These are phyloP conservation scores for Cyprinodon tularosa DNA, from an alignment of 2,113 vertebrate genomes.

Conservation along the genomic window DNA sequence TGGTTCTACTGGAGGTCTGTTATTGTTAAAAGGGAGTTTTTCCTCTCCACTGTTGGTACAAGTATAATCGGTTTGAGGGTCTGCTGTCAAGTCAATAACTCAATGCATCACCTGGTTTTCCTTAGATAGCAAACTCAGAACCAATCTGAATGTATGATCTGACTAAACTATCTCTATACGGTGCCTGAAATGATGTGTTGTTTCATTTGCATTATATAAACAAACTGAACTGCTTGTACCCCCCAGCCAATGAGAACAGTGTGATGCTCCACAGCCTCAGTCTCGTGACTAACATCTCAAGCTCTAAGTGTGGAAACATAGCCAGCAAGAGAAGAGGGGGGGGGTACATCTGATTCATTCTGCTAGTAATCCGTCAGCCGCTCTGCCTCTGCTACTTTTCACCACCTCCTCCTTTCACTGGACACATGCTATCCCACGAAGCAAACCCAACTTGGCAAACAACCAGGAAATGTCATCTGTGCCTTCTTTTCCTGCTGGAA, in stretches of 20 bases:
- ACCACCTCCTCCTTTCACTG: constrained; percentile 48
- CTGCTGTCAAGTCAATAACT: no score
- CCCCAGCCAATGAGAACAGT: constrained; percentile 26
- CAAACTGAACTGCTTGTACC: neutral
- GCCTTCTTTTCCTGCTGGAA: constrained; percentile 22
- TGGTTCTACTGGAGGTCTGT: no score
- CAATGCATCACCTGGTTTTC: no score
- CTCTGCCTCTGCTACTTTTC: constrained; percentile 39
- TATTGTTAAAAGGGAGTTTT: no score
- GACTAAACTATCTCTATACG: no score
- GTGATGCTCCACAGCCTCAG: constrained; percentile 36
- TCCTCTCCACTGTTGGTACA: no score
- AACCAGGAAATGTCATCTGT: constrained; percentile 55
- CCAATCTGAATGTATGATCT: no score
- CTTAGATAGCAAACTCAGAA: no score
- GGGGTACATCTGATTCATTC: constrained; percentile 44
- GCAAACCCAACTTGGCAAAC: constrained; percentile 46
- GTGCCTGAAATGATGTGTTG: no score
- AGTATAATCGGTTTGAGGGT: no score
- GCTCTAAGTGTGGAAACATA: constrained; percentile 19
- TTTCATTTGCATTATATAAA: no score
- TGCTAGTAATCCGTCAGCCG: constrained; percentile 52
- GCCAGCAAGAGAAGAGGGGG: neutral
- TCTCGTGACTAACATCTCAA: constrained; percentile 71
- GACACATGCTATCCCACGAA: constrained; percentile 68